Base-by-base conservation (phyloP, 2,888 invertebrate genomes). In the Opisthograptis luteolata region DNA sequence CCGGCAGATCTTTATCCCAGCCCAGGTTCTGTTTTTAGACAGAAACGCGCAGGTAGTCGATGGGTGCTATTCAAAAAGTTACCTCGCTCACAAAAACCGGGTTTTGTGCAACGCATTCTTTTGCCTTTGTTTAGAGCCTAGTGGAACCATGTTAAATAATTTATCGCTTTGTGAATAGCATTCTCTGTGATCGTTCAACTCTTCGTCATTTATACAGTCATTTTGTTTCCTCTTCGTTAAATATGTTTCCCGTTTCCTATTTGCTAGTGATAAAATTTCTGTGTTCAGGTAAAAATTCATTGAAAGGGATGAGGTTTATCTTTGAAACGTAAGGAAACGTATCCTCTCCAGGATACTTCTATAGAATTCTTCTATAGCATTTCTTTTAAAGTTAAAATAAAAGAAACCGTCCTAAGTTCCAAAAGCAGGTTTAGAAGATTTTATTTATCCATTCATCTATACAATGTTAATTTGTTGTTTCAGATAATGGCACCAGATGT, bases 61-160 rank as follows among this genome's bases (percentile, higher is more conserved):
- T 34, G 30, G 41, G 53, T 49, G 49, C 50, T 63, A 64, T 66
- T 67, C 54, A 65, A 64, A 61, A 71, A 72, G 49, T 63, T 57
- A 64, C 61, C 72, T 68, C 22, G 24, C 15, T 31, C 55, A 70
- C 64, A 71, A 78, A 74, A 76, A 76, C 59, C 51, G 46, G 64
- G 62, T 67, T 62, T 72, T 76, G 66, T 72, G 71, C 74, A 76
- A 80, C 61, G 65, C 65, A 68, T 71, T 70, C 66, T 55, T 64
- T 53, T 42, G 22, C 59, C 58, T 64, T 73, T 70, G 64, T 66
- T 60, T 47, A 36, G 41, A 44, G 48, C 39, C 34, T 27, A 13
- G 64, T 63, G 43, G 46, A 58, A 58, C 52, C 51, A 56, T 51
- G 52, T 44, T 58, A 42, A 58, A 59, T 55, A 45, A 45, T 52